Evolutionary conservation across 2,113 vertebrate species (phyloP).

Genomic region (Brachirus orientalis): DNA sequence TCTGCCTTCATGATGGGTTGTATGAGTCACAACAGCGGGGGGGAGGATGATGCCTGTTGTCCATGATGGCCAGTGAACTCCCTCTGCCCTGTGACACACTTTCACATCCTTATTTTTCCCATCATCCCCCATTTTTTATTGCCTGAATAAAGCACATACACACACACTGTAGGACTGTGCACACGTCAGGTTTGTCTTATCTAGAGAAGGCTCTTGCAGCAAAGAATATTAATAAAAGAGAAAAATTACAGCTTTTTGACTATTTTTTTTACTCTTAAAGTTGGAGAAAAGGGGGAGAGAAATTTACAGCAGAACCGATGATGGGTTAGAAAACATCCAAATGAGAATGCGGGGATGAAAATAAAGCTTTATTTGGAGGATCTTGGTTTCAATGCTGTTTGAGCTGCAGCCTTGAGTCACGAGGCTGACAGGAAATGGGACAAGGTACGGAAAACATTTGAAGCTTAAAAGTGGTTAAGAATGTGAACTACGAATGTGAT

Average conservation of each 20-base stretch:
- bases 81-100: no score
- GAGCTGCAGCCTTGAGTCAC: constrained; percentile 1
- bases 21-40: no score
- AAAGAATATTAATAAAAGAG: constrained; percentile 20
- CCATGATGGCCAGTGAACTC: no score
- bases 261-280: constrained; percentile 56
- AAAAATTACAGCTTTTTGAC: constrained; percentile 56
- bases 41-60: no score
- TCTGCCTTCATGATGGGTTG: no score
- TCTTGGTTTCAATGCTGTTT: constrained; percentile 23
- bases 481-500: no score
- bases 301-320: constrained; percentile 16
- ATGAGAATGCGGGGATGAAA: constrained; percentile 17
- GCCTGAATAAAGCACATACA: constrained; percentile 22
- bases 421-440: not conserved
- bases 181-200: constrained; percentile 31
- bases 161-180: no score
- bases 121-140: not conserved
- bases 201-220: constrained; percentile 33
- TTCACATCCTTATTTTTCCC: no score
- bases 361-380: constrained; percentile 26
- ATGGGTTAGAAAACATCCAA: constrained; percentile 47
- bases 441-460: no score
- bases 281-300: not conserved
- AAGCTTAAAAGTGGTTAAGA: no score